Conservation (phyloP, 1,140 invertebrate species). For the Scaptodrosophila lebanonensis region DNA sequence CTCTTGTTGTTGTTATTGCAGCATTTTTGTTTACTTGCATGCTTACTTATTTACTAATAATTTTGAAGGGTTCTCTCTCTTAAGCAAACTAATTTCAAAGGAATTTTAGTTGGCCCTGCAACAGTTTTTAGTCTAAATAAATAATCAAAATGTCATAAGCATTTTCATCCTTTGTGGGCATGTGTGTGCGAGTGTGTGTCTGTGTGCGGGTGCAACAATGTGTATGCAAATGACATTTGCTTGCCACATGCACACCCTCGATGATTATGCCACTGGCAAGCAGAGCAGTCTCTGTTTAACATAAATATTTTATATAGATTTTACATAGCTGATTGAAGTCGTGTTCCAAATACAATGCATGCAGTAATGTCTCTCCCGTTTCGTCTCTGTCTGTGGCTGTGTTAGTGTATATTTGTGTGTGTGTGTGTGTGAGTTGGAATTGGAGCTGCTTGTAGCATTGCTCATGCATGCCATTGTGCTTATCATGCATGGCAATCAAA, state of each 20-base stretch:
- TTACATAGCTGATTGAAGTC: slow-evolving; percentile 73
- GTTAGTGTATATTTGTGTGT: too few species aligned
- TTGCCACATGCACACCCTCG: slow-evolving; percentile 1
- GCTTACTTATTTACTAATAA: slow-evolving; percentile 71
- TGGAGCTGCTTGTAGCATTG: too few species aligned
- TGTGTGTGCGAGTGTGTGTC: neutral
- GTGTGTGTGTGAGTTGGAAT: too few species aligned
- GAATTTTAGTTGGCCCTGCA: slow-evolving; percentile 18
- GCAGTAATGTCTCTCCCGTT: too few species aligned
- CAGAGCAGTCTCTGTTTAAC: slow-evolving; percentile 52
- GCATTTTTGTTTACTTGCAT: slow-evolving; percentile 36
- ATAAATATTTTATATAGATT: slow-evolving; percentile 75
- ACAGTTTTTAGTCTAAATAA: slow-evolving; percentile 67
- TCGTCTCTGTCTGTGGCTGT: too few species aligned
- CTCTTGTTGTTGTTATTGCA: too few species aligned
- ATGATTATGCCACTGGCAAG: neutral
- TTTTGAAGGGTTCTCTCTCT: slow-evolving; percentile 36
- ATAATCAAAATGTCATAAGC: slow-evolving; percentile 74
- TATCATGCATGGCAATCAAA: slow-evolving; percentile 52
- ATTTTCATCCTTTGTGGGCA: slow-evolving; percentile 26
- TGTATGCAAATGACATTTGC: slow-evolving; percentile 64
- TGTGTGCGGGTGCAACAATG: slow-evolving; percentile 33
- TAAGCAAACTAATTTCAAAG: slow-evolving; percentile 58
- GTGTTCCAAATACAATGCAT: slow-evolving; percentile 54
- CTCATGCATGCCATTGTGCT: slow-evolving; percentile 37